Evolutionary conservation across 2,113 vertebrate genomes (phyloP), one percentile per base, ranked within the genome.

Genomic region (Pleuronectes platessa): DNA sequence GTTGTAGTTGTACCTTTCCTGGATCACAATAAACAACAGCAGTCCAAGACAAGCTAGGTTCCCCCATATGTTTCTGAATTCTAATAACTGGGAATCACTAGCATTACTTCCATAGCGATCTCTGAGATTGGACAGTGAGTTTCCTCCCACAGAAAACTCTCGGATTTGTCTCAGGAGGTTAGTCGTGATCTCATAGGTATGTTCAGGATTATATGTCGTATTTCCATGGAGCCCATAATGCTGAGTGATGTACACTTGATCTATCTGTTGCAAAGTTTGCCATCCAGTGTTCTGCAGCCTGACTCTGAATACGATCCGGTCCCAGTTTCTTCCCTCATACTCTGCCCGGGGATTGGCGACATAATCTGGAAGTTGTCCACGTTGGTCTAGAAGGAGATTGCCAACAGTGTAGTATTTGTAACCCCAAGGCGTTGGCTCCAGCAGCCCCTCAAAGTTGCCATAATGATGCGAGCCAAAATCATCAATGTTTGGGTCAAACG

Each of bases 381-480:
- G 11, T 0, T 9, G 37, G 3, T 47, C 20, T 8, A 61, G 55
- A 54, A 85, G 2, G 67, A 89, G 18, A 42, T 83, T 92, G 1
- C 90, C 91, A 21, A 92, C 24, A 20, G 86, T 91, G 84, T 70
- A 90, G 76, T 90, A 91, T 12, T 10, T 7, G 42, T 84, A 55
- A 73, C 68, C 74, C 0, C 0, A 1, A 47, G 68, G 66, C 13
- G 76, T 60, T 5, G 2, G 51, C 5, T 81, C 53, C 77, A 92
- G 47, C 42, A 91, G 0, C 6, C 23, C 0, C 42, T 91, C 89
- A 65, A 5, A 83, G 69, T 92, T 92, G 13, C 75, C 61, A n/a
- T 89, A 93, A 55, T 85, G 62, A 78, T 93, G 92, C 18, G 88
- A 78, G 18, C 88, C 86, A 21, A 85, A 92, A n/a, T 86, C 82